Conservation (phyloP, 2,797 vertebrate genomes). For the Threskiornis aethiopicus region DNA sequence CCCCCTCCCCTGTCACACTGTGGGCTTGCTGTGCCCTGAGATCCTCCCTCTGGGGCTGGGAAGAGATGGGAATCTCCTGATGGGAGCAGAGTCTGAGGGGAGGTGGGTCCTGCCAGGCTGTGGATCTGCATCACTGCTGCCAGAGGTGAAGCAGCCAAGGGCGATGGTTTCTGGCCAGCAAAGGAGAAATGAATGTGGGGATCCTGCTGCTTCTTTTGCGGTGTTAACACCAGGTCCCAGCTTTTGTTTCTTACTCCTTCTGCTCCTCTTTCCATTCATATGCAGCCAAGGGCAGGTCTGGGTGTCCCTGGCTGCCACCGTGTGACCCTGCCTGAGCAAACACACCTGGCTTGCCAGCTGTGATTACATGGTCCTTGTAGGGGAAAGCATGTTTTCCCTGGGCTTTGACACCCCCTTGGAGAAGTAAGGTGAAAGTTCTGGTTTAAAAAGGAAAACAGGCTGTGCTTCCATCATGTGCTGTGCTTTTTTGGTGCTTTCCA, state of each 20-base stretch:
- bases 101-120: neutral
- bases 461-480: neutral
- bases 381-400: neutral
- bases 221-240: neutral
- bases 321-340: neutral
- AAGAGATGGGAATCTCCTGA: neutral
- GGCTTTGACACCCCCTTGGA: neutral
- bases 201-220: neutral
- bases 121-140: neutral
- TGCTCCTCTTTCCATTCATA: neutral
- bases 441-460: neutral
- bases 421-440: neutral
- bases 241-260: neutral
- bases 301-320: rapidly evolving
- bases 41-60: neutral
- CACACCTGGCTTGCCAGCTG: neutral
- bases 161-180: neutral
- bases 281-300: neutral
- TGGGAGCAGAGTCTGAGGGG: neutral
- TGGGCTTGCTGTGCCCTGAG: neutral
- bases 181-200: neutral
- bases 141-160: neutral
- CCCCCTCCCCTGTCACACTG: too few relatives aligned
- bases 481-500: neutral
- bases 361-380: neutral